Evolutionary conservation across 2,113 vertebrate species (phyloP).

Genomic region (Neoarius graeffei): DNA sequence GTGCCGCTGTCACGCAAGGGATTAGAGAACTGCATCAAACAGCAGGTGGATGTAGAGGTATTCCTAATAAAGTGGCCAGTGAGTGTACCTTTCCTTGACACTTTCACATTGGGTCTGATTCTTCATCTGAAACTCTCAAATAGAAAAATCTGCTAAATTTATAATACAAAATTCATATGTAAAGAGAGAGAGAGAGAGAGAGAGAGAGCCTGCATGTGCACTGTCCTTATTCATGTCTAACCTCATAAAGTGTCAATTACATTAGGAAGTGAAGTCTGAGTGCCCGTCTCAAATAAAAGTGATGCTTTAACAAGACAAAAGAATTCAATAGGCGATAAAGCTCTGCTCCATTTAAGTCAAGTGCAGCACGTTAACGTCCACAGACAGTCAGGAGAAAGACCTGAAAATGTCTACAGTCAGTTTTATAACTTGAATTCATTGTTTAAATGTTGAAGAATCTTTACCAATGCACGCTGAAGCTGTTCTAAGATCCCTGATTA

Average conservation of each 20-base stretch:
- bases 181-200: neutral
- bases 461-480: too few species aligned
- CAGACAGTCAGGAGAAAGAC: neutral
- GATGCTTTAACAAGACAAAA: neutral
- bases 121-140: neutral
- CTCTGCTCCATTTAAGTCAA: slow-evolving; percentile 5
- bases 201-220: neutral
- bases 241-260: neutral
- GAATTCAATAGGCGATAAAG: neutral
- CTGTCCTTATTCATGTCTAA: neutral
- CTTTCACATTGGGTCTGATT: neutral
- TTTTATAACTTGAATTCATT: too few species aligned
- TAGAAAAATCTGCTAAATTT: neutral
- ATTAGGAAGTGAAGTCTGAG: neutral
- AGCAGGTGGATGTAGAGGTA: too few species aligned
- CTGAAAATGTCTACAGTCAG: neutral
- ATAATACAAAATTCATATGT: neutral
- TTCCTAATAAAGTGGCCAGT: too few species aligned
- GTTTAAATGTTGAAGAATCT: too few species aligned
- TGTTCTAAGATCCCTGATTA: too few species aligned
- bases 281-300: neutral
- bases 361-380: neutral
- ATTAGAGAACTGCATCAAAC: too few species aligned
- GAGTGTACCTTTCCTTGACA: neutral
- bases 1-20: too few species aligned